A percentile compares a stretch with the other conserved stretches of the same genome.
phyloP scores from a whole-genome alignment of 53 echinoderm and acorn worm genomes.

The Temnopleurus reevesii region DNA sequence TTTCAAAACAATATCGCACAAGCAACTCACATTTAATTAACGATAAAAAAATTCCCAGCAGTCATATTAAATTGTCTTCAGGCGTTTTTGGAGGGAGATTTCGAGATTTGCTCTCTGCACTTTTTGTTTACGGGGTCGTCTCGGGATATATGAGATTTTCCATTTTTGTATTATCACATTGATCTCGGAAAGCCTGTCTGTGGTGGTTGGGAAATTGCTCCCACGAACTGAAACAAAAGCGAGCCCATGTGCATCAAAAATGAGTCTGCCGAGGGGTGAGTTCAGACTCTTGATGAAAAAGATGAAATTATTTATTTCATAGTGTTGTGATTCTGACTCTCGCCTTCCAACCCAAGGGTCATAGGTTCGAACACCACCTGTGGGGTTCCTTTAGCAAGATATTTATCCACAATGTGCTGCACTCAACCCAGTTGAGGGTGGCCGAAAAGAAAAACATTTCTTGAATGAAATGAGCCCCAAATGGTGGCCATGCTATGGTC shows the following conservation, averaged over 20 bases:
- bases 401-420: no score
- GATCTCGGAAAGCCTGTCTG: background rate
- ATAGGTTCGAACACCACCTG: no score
- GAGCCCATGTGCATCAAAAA: background rate
- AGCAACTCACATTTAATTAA: background rate
- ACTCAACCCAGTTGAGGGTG: no score
- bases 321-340: no score
- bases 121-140: conserved; percentile 12
- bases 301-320: no score
- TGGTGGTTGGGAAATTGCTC: background rate
- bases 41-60: background rate
- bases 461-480: no score
- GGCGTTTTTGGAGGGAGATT: background rate
- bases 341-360: no score
- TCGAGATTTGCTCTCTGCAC: background rate
- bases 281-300: no score
- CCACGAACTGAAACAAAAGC: conserved; percentile 8
- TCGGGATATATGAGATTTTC: conserved; percentile 25
- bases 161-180: conserved; percentile 1
- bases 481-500: no score
- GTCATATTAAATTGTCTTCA: conserved; percentile 37
- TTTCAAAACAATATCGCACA: background rate
- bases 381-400: no score
- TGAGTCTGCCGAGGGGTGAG: no score
- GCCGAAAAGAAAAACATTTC: no score